Conservation (phyloP, 2,113 vertebrate genomes). For the Mionectes macconnelli region DNA sequence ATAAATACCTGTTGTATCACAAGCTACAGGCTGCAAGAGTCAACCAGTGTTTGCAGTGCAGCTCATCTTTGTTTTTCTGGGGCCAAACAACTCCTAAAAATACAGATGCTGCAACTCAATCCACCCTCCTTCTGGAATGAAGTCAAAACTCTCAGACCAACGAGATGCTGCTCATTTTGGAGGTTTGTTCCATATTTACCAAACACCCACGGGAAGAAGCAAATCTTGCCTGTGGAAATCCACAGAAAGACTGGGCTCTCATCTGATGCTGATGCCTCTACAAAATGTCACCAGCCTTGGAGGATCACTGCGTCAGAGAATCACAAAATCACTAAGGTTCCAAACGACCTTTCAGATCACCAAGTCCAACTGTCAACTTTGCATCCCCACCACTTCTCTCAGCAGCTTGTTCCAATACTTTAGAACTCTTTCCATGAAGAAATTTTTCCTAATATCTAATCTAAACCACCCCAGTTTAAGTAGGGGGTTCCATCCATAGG, state of each 20-base stretch:
- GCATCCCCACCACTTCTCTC: background rate
- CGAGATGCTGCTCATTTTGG: background rate
- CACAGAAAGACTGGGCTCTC: background rate
- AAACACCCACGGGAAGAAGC: fast-evolving
- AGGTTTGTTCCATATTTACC: background rate
- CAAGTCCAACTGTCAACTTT: background rate
- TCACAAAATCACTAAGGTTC: background rate
- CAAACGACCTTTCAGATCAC: background rate
- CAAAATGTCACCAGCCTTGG: background rate
- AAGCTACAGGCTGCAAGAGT: background rate
- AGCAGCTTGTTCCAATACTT: background rate
- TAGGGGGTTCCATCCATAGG: background rate
- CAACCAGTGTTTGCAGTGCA: background rate
- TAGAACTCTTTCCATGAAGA: background rate
- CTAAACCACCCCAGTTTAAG: background rate
- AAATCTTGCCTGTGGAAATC: background rate
- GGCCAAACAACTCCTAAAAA: background rate
- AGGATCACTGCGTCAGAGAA: background rate
- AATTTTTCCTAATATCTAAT: background rate
- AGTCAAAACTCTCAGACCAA: background rate
- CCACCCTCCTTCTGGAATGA: background rate
- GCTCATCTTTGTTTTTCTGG: background rate
- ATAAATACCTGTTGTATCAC: background rate
- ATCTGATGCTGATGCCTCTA: background rate
- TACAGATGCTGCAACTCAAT: background rate